Evolutionary conservation across 2,888 invertebrate species (phyloP), one percentile per base, ranked within the genome.

Genomic region (Philereme vetulata): DNA sequence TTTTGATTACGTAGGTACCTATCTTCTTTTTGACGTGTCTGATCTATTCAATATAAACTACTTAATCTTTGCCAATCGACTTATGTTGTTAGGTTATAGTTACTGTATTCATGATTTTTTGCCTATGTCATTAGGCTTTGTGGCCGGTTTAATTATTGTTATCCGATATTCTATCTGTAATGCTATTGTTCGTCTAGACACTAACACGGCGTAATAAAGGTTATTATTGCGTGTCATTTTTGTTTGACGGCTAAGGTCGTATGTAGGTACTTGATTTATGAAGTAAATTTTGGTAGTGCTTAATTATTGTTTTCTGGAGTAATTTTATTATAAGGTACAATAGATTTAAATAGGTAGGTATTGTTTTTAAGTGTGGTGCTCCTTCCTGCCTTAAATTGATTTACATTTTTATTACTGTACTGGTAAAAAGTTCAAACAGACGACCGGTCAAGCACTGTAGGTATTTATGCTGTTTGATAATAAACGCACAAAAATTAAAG

Each of bases 91-190:
- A 76, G 57, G 56, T 68, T n/a, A 65, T 71, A 70, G 70, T 47
- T n/a, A 76, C 76, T 75, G 70, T 76, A 78, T 81, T 80, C 76
- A 78, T 45, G 68, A 60, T 77, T 86, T 87, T 88, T 86, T 86
- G 81, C 76, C 66, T 63, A 75, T 75, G 76, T 88, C 88, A 88
- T 87, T 85, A 88, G 75, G 77, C 75, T 81, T 85, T 86, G 83
- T 86, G 74, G 76, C 72, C 67, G 63, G 71, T 81, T 82, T 88
- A 88, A 88, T 86, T 86, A 84, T 83, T 54, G 60, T 53, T 56
- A 7, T 51, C 53, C 51, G 68, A 72, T 76, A 73, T 70, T 74
- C 72, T 74, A 74, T 73, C 72, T 70, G 49, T 52, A 61, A 67
- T 75, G 65, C 66, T 53, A 75, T 73, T 74, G 73, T 62, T 62